Evolutionary conservation across 2,797 vertebrate species (phyloP).

Genomic region (Karalla daura): DNA sequence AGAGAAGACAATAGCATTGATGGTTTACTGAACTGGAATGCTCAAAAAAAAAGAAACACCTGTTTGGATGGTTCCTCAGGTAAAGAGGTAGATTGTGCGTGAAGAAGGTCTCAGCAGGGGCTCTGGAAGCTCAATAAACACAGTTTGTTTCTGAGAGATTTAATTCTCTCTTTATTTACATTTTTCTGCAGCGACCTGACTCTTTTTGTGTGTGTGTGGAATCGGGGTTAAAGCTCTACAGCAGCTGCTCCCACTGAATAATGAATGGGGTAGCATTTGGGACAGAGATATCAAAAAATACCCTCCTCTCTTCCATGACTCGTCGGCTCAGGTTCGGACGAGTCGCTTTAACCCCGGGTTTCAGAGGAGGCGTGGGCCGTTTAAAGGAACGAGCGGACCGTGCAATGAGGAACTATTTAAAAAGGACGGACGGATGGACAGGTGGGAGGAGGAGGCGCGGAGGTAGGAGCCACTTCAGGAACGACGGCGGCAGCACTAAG

Average conservation of each 20-base stretch:
- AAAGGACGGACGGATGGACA: conserved; percentile 26
- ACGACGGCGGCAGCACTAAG: conserved; percentile 24
- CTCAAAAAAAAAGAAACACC: no score
- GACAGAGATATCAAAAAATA: not conserved
- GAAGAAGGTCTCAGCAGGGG: no score
- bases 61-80: no score
- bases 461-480: conserved; percentile 39
- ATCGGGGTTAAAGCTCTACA: not conserved
- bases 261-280: not conserved
- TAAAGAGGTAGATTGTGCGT: no score
- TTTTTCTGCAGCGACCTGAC: no score
- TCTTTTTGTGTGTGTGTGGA: no score
- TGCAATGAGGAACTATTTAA: conserved; percentile 42
- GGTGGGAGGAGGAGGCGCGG: conserved; percentile 23
- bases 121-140: no score
- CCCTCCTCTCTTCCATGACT: not conserved
- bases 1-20: no score
- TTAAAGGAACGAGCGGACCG: conserved; percentile 15
- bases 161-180: no score
- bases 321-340: not conserved
- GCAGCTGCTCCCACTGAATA: not conserved
- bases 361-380: not conserved
- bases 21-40: no score
- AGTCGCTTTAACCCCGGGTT: conserved; percentile 13
- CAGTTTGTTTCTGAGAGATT: no score